Evolutionary conservation across 2,888 invertebrate species (phyloP), one percentile per base, ranked within the genome.

Genomic region (Leptura quadrifasciata): DNA sequence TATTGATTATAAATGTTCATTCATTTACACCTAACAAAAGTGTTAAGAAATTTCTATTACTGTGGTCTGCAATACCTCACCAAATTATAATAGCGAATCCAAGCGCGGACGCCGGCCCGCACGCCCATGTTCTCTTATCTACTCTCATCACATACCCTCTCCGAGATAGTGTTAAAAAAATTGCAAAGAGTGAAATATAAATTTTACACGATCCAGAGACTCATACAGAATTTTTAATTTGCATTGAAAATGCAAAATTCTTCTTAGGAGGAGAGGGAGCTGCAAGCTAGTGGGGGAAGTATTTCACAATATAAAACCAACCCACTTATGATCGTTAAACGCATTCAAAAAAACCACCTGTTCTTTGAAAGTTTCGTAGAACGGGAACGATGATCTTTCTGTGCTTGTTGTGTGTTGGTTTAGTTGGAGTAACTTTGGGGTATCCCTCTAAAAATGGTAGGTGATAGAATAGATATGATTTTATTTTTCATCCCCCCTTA

Each of bases 141-240:
- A 84, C 84, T 79, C 86, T 84, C 83, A 86, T 87, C 87, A 85
- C 85, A 86, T 84, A 72, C 72, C 74, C 72, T 84, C 83, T 74
- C 77, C 82, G 84, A 83, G 86, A 83, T 86, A 85, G 85, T 84
- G 86, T 85, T 86, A 84, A 87, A 87, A 87, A 76, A 79, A 72
- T 74, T 67, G 60, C 54, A 72, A 86, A 86, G 84, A 85, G 85
- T 85, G 84, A 86, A 85, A 85, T 85, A 85, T 86, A 86, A 86
- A 86, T 86, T 87, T 87, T 86, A 86, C 86, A 87, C 86, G 86
- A 86, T 82, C 82, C 81, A 79, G 77, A 82, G 78, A 86, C 87
- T 82, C 83, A 84, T 79, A 79, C 81, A 82, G 87, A 87, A 87
- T 87, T 85, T 85, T 84, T 85, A 84, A 86, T 85, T 80, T 76